Percentiles rank a stretch among this genome's conserved stretches.
These are phyloP conservation scores for Cordilura impudica DNA, from an alignment of 2,888 invertebrate genomes.

Conservation along the genomic window DNA sequence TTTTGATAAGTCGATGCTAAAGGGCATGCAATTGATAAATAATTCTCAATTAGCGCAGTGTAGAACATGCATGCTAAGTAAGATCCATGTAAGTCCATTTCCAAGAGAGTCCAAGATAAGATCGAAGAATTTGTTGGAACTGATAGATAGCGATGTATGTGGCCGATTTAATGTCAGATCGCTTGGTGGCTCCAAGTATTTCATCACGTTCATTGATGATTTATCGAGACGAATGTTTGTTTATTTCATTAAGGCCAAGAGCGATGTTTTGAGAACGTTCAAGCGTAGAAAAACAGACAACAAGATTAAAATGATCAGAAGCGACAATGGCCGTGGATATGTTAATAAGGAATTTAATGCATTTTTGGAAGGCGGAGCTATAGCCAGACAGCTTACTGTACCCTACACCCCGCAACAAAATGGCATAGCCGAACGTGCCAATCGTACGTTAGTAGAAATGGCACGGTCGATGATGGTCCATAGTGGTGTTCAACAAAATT, in stretches of 20 bases:
- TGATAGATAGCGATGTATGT: conserved; percentile 46
- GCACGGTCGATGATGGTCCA: conserved; percentile 67
- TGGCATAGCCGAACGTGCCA: conserved; percentile 61
- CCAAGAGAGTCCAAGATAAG: conserved; percentile 12
- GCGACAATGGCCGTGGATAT: conserved; percentile 45
- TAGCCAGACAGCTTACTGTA: conserved; percentile 55
- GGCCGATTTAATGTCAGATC: conserved; percentile 39
- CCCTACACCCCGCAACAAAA: conserved; percentile 66
- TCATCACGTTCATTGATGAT: conserved; percentile 44
- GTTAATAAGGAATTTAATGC: conserved; percentile 29
- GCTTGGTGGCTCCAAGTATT: conserved; percentile 35
- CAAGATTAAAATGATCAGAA: conserved; percentile 33
- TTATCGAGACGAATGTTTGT: conserved; percentile 24
- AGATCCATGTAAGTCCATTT: conserved; percentile 42
- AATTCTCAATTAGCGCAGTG: background rate
- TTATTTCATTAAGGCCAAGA: conserved; percentile 40
- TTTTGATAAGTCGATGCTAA: conserved; percentile 27
- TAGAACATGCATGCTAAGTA: conserved; percentile 35
- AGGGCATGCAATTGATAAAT: background rate
- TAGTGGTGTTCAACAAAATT: conserved; percentile 60
- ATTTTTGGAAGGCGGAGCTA: conserved; percentile 49
- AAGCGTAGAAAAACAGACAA: conserved; percentile 42
- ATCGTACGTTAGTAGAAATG: too few relatives aligned
- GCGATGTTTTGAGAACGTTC: conserved; percentile 33
- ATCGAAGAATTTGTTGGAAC: conserved; percentile 16